A percentile compares a stretch with the other conserved stretches of the same genome.
These are phyloP conservation scores for Talpa occidentalis DNA, from an alignment of 2,113 vertebrate genomes.

Conservation along the genomic window DNA sequence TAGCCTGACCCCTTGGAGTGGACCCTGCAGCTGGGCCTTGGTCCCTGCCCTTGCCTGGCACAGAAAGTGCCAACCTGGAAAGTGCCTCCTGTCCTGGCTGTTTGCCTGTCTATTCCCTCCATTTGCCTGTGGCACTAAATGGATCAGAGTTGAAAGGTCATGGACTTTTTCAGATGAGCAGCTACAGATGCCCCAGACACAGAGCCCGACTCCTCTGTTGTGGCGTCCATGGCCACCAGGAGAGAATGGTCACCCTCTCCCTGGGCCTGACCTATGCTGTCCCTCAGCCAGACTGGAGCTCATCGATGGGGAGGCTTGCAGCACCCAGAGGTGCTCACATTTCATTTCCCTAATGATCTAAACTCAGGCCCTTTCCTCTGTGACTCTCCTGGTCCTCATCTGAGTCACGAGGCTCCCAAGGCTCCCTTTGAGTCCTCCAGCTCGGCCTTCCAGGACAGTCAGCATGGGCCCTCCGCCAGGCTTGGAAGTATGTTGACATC, in stretches of 20 bases:
- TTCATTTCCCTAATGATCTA: neutral
- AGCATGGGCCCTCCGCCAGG: neutral
- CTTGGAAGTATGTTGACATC: neutral
- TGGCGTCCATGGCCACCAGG: neutral
- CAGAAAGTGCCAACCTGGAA: constrained; percentile 57
- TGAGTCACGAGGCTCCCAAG: neutral
- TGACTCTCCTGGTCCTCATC: neutral
- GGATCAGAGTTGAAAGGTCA: neutral
- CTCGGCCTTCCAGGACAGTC: neutral
- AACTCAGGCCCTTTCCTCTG: neutral
- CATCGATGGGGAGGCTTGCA: neutral
- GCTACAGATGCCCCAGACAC: neutral
- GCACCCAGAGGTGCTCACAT: neutral
- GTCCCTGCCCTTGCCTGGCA: constrained; percentile 15
- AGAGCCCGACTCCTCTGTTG: neutral
- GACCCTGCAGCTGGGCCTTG: neutral
- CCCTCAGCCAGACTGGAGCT: neutral
- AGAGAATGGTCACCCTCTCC: neutral
- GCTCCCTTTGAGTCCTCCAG: neutral
- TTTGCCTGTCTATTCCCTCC: neutral
- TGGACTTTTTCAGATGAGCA: neutral
- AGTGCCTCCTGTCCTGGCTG: accelerated
- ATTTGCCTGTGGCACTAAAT: neutral
- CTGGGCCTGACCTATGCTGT: neutral
- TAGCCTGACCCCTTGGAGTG: neutral